A percentile compares a stretch with the other conserved stretches of the same genome.
Conservation (phyloP, 64 coral and sea anemone genomes). For the Pocillopora damicornis region DNA sequence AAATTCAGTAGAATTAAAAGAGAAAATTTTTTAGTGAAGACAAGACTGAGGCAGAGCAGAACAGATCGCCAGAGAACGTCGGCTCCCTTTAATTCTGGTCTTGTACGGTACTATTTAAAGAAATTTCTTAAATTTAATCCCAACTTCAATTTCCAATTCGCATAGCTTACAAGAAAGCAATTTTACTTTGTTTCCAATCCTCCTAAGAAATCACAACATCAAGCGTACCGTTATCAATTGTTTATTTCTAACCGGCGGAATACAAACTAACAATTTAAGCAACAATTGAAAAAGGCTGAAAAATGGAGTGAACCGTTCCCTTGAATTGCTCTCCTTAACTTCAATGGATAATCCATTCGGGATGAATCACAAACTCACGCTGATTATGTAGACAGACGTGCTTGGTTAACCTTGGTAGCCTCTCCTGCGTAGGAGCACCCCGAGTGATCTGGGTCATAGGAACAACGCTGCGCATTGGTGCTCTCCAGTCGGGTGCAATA, state of each 20-base stretch:
- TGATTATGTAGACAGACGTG: constrained; percentile 15
- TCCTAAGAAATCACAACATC: background rate
- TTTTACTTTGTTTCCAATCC: background rate
- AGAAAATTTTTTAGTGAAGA: no score
- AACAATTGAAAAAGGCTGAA: background rate
- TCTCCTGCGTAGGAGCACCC: background rate
- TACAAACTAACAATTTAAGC: background rate
- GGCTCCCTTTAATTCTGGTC: no score
- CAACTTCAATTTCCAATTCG: background rate
- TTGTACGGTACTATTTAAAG: no score
- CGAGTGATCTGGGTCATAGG: constrained; percentile 73
- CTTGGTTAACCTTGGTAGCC: background rate
- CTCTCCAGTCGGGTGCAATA: constrained; percentile 63
- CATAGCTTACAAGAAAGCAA: background rate
- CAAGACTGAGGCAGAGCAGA: no score
- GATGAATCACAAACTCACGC: constrained; percentile 62
- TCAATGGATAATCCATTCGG: constrained; percentile 51
- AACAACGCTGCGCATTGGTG: constrained; percentile 55
- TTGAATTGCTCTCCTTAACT: background rate
- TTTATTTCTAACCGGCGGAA: background rate
- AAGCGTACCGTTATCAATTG: background rate
- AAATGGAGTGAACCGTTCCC: background rate
- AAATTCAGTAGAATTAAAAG: no score
- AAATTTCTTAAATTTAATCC: background rate
- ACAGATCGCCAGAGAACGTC: no score